These are phyloP conservation scores for Drosophila planitibia DNA, from an alignment of 2,888 invertebrate species.

Conservation along the genomic window DNA sequence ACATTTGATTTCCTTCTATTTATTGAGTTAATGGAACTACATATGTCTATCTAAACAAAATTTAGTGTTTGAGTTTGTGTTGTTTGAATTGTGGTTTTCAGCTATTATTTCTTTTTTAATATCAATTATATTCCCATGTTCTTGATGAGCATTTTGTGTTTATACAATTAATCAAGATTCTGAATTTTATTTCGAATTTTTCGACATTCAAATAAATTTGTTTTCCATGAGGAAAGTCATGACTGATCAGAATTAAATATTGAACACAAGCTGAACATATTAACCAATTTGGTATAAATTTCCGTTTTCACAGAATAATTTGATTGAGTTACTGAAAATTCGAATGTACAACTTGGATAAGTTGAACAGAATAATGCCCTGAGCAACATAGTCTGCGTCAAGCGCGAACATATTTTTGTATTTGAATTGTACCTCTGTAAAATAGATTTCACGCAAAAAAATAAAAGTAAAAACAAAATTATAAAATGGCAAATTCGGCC, in stretches of 20 bases:
- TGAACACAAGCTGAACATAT: not conserved
- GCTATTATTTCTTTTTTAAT: constrained; percentile 12
- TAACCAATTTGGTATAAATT: not conserved
- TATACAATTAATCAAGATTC: constrained; percentile 37
- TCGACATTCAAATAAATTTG: not conserved
- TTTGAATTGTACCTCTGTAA: constrained; percentile 6
- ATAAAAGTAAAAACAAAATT: constrained; percentile 1
- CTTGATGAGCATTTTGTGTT: constrained; percentile 25
- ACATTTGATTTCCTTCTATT: constrained; percentile 12
- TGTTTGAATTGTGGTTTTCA: constrained; percentile 10
- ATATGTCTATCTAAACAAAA: constrained; percentile 40
- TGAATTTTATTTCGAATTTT: constrained; percentile 1
- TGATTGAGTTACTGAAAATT: not conserved
- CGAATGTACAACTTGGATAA: not conserved
- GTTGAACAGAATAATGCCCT: not conserved
- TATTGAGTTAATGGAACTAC: constrained; percentile 23
- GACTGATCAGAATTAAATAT: not conserved
- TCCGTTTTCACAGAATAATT: not conserved
- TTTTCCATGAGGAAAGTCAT: not conserved
- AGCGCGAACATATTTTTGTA: not conserved
- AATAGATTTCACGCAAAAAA: constrained; percentile 1
- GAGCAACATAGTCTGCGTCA: not conserved
- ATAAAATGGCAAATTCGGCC: constrained; percentile 10
- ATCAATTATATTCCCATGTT: constrained; percentile 14
- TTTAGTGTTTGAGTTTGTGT: constrained; percentile 19